Evolutionary conservation across 1,140 invertebrate genomes (phyloP), one percentile per base, ranked within the genome.

Genomic region (Heterodera schachtii): DNA sequence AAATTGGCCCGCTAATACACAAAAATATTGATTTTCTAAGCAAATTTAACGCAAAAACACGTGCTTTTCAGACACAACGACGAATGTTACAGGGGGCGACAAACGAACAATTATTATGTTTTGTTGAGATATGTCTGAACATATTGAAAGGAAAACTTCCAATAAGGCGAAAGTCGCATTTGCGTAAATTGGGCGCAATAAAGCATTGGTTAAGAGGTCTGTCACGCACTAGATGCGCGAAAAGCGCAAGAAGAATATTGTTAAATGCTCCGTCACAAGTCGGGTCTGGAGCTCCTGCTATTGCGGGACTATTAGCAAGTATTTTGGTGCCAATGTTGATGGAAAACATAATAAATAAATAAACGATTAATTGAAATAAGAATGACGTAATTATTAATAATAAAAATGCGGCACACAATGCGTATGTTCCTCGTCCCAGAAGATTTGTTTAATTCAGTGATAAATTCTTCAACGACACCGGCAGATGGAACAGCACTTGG

Each of bases 391-490:
- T 19, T 19, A 60, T 2, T 11, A 7, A 9, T 19, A 21, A 11
- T 4, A 46, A 64, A 52, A 9, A 78, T 67, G 78, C 70, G 67
- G n/a, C 75, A 79, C 74, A 43, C 78, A 79, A 79, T 41, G 47
- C 71, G 78, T 19, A 74, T 81, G 82, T 43, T 81, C 16, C 49
- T 81, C 13, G 49, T 81, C n/a, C 80, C 80, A 46, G 80, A 81
- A 31, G 80, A 81, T 41, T 19, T 79, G 66, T 76, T 64, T 31
- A 31, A 31, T 31, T 31, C 31, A 31, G 31, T 31, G 31, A 31
- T 11, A 21, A 76, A 13, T 4, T 16, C 13, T 31, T 76, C 13
- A 76, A 47, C 16, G 43, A 13, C 41, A 13, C 47, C 21, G 2
- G 60, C 19, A 2, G 31, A 44, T 52, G 75, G 75, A 5, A 76